Percentiles rank a stretch among this genome's conserved stretches.
These are phyloP conservation scores for Dasyornis broadbenti DNA, from an alignment of 2,113 vertebrate genomes.

Conservation along the genomic window DNA sequence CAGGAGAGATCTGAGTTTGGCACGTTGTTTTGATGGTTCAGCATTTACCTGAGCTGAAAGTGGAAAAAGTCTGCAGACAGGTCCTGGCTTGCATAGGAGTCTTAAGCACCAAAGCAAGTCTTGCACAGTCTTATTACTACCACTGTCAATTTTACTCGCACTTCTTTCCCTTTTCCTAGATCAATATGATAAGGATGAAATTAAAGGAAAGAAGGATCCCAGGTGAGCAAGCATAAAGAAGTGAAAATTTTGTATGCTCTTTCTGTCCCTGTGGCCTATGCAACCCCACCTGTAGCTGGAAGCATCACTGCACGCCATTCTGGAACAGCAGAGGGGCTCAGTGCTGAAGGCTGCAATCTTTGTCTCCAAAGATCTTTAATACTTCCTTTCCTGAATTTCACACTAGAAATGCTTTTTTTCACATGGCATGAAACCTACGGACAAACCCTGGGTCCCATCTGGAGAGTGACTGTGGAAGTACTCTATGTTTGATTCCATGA, in stretches of 20 bases:
- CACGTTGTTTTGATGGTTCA: background rate
- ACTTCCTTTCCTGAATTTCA: background rate
- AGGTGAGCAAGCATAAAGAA: background rate
- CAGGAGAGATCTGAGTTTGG: background rate
- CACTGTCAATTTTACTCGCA: background rate
- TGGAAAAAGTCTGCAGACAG: background rate
- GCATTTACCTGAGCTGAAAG: background rate
- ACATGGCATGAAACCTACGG: background rate
- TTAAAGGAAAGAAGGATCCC: background rate
- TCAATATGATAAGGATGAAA: background rate
- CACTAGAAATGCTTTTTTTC: background rate
- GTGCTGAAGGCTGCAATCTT: background rate
- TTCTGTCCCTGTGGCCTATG: background rate
- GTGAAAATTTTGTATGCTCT: background rate
- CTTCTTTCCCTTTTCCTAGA: background rate
- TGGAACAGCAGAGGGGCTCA: background rate
- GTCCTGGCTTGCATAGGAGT: background rate
- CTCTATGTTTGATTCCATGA: background rate
- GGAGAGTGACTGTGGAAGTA: background rate
- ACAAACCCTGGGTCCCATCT: background rate
- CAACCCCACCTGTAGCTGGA: background rate
- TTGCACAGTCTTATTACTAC: background rate
- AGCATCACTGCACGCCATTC: background rate
- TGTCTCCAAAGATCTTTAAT: background rate
- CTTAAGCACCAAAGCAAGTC: background rate